Conservation (phyloP, 2,888 invertebrate genomes). For the Drosophila formosana region DNA sequence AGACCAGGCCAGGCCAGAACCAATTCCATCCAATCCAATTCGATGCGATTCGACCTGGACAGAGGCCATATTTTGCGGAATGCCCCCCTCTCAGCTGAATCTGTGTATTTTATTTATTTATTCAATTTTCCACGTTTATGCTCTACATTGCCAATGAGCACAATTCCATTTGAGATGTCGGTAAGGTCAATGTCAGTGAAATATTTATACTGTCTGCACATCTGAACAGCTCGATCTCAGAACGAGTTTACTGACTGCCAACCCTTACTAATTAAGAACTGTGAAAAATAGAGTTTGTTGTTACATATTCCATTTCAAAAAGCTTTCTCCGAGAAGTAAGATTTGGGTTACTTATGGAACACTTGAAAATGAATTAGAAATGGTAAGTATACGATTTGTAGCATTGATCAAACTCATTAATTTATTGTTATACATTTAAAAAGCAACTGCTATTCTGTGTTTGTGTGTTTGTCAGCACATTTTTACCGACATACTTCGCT, state of each 20-base stretch:
- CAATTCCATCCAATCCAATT: constrained; percentile 20
- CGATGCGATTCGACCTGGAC: constrained; percentile 29
- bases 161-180: constrained; percentile 10
- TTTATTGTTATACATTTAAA: too few species aligned
- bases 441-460: not conserved
- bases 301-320: too few species aligned
- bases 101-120: constrained; percentile 43
- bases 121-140: constrained; percentile 27
- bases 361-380: not conserved
- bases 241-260: too few species aligned
- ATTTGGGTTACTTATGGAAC: not conserved
- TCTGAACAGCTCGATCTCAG: not conserved
- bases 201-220: not conserved
- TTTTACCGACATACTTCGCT: not conserved
- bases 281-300: too few species aligned
- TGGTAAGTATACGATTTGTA: not conserved
- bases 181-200: constrained; percentile 53
- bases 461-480: not conserved
- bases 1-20: constrained; percentile 23
- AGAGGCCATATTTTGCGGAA: constrained; percentile 18
- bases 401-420: too few species aligned
- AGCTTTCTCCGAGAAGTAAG: not conserved
- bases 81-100: not conserved
- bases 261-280: too few species aligned
- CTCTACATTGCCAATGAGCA: not conserved